phyloP scores from a whole-genome alignment of 2,888 invertebrate genomes.

The Alcis repandata region DNA sequence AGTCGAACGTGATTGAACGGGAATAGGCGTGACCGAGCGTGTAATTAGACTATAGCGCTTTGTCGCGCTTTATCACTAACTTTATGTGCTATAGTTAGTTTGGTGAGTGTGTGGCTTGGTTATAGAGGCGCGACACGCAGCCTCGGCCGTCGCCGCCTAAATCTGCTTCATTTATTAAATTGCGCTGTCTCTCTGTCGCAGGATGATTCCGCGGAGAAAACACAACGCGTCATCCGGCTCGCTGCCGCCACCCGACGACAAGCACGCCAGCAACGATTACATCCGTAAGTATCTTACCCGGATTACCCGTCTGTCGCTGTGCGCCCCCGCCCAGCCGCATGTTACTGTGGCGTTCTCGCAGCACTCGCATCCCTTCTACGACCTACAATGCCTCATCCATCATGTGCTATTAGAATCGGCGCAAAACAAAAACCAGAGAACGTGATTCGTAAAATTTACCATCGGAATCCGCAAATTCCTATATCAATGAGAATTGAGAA shows the following conservation, averaged over 20 bases:
- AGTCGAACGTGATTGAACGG: not conserved
- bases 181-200: conserved; percentile 47
- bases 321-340: not conserved
- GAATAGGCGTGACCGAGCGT: conserved; percentile 11
- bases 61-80: not conserved
- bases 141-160: not conserved
- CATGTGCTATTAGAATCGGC: no score
- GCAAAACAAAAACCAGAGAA: no score
- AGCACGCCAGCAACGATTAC: conserved; percentile 83
- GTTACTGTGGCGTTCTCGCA: no score
- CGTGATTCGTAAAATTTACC: no score
- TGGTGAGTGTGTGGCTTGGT: not conserved
- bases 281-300: conserved; percentile 67
- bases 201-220: conserved; percentile 82
- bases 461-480: no score
- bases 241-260: conserved; percentile 80
- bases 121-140: conserved; percentile 1
- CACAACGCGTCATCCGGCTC: conserved; percentile 83
- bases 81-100: not conserved
- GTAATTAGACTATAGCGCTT: not conserved
- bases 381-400: no score
- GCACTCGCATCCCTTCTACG: no score
- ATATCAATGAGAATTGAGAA: no score
- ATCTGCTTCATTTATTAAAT: not conserved
- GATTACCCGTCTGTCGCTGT: not conserved